Conservation (phyloP, 2,797 vertebrate genomes). For the Buceros bicornis region DNA sequence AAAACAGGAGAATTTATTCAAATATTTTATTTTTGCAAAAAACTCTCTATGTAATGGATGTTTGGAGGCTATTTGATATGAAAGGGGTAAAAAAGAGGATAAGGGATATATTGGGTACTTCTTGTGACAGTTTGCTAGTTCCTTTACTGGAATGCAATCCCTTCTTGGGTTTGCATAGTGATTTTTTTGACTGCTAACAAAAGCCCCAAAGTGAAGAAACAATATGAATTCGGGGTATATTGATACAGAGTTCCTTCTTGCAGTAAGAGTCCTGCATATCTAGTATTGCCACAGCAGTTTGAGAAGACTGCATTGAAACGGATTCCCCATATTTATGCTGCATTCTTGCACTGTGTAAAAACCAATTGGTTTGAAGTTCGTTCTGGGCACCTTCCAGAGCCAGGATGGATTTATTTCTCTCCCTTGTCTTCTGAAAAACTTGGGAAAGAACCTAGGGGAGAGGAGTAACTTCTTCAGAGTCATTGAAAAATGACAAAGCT, state of each 20-base stretch:
- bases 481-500: background rate
- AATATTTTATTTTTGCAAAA: background rate
- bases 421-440: background rate
- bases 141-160: background rate
- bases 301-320: background rate
- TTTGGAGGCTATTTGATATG: background rate
- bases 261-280: background rate
- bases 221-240: background rate
- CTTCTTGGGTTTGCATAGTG: background rate
- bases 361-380: background rate
- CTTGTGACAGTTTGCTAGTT: background rate
- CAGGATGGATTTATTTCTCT: background rate
- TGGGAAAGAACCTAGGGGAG: background rate
- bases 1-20: background rate
- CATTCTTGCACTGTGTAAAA: background rate
- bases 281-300: background rate
- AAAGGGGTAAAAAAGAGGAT: background rate
- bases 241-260: background rate
- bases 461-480: background rate
- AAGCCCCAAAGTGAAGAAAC: background rate
- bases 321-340: background rate
- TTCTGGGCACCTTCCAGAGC: background rate
- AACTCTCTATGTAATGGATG: background rate
- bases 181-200: background rate
- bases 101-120: background rate